These are phyloP conservation scores for Latrodectus hesperus DNA, from an alignment of 2,888 invertebrate genomes.

Conservation along the genomic window DNA sequence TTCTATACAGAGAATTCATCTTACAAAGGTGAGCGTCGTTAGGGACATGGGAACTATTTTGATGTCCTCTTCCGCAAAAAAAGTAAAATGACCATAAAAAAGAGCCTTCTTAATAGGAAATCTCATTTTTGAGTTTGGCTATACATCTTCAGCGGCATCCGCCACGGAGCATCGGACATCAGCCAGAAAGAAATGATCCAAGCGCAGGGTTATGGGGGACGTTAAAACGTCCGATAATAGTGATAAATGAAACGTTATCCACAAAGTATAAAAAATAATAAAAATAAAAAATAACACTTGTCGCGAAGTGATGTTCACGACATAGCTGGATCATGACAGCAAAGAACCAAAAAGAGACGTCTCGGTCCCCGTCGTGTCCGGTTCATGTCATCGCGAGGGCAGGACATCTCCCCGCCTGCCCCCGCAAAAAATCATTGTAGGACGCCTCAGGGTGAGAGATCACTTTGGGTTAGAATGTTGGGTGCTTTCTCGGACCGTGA, in stretches of 20 bases:
- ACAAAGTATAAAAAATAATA: not conserved
- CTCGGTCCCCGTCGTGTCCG: constrained; percentile 40
- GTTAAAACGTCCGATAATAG: constrained; percentile 54
- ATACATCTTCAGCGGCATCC: constrained; percentile 18
- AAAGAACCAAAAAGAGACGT: not conserved
- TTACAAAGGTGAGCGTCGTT: too few species aligned
- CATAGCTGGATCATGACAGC: constrained; percentile 22
- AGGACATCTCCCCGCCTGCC: not conserved
- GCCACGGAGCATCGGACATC: not conserved
- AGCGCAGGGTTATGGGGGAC: constrained; percentile 27
- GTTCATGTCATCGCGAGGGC: constrained; percentile 37
- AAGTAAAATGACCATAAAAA: not conserved
- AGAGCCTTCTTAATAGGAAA: not conserved
- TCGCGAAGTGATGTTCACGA: constrained; percentile 30
- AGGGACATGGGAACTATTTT: too few species aligned
- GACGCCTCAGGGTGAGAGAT: constrained; percentile 44
- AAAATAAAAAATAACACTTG: not conserved
- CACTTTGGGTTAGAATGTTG: constrained; percentile 4
- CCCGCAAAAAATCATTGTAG: constrained; percentile 31
- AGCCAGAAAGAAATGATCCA: constrained; percentile 34
- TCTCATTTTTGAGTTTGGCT: constrained; percentile 8
- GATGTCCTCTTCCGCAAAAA: not conserved
- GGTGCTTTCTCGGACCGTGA: constrained; percentile 36
- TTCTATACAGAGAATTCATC: too few species aligned
- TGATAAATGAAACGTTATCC: constrained; percentile 45